Conservation (phyloP, 1,140 invertebrate species). For the Oncopeltus fasciatus region DNA sequence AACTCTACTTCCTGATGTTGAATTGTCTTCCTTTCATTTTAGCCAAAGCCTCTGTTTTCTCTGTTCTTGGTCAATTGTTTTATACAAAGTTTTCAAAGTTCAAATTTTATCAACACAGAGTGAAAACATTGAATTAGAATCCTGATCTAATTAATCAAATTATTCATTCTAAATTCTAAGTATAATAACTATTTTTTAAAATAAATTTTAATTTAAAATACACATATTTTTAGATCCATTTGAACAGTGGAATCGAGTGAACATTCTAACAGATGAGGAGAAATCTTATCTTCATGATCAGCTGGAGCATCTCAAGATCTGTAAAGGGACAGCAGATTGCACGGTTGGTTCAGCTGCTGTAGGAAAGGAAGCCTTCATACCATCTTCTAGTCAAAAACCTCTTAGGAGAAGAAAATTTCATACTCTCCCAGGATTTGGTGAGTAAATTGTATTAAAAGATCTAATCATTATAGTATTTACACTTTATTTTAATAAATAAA, state of each 20-base stretch:
- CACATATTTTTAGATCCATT: slow-evolving; percentile 51
- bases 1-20: no score
- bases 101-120: no score
- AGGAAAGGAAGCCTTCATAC: not conserved
- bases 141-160: no score
- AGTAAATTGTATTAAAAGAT: not conserved
- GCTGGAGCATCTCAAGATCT: slow-evolving; percentile 53
- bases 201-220: slow-evolving; percentile 1
- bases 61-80: no score
- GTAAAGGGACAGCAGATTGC: slow-evolving; percentile 55
- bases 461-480: not conserved
- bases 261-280: slow-evolving; percentile 49
- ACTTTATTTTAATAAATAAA: no score
- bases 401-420: slow-evolving; percentile 21
- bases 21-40: no score
- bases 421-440: slow-evolving; percentile 9
- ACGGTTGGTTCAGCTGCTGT: slow-evolving; percentile 39
- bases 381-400: not conserved
- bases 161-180: no score
- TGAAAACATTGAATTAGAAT: no score
- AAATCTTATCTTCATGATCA: slow-evolving; percentile 58
- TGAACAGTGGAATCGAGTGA: slow-evolving; percentile 63
- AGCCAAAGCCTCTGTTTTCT: no score
- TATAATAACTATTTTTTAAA: no score
- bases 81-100: no score